Evolutionary conservation across 2,888 invertebrate species (phyloP).

Genomic region (Pedicia rivosa): DNA sequence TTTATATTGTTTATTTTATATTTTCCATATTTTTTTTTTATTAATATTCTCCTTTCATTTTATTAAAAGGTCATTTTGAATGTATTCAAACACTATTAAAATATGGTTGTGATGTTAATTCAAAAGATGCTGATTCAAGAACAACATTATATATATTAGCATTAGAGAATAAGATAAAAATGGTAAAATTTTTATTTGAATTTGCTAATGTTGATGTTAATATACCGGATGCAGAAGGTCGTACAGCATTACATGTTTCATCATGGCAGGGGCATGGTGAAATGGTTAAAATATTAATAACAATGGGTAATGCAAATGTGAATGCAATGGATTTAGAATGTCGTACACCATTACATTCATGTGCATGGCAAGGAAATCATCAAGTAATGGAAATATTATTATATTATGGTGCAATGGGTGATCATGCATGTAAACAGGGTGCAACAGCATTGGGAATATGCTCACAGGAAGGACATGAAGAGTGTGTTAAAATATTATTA

Average conservation of each 20-base stretch:
- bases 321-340: constrained; percentile 78
- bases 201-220: constrained; percentile 68
- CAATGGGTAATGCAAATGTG: constrained; percentile 56
- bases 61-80: constrained; percentile 60
- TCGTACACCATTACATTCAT: constrained; percentile 83
- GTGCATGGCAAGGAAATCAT: constrained; percentile 89
- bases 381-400: constrained; percentile 67
- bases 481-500: constrained; percentile 68
- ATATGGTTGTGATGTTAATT: constrained; percentile 70
- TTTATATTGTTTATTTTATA: too few species aligned
- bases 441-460: constrained; percentile 92
- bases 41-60: constrained; percentile 1
- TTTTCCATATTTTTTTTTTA: background rate
- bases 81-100: constrained; percentile 40
- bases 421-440: constrained; percentile 89
- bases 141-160: constrained; percentile 86
- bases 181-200: constrained; percentile 66
- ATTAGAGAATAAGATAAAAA: constrained; percentile 67
- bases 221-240: constrained; percentile 76
- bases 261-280: constrained; percentile 91
- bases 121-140: constrained; percentile 81
- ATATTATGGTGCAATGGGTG: constrained; percentile 63
- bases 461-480: constrained; percentile 89
- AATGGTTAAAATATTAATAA: constrained; percentile 74
- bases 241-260: constrained; percentile 78